Evolutionary conservation across 2,888 invertebrate genomes (phyloP), one percentile per base, ranked within the genome.

Genomic region (Monochamus alternatus): DNA sequence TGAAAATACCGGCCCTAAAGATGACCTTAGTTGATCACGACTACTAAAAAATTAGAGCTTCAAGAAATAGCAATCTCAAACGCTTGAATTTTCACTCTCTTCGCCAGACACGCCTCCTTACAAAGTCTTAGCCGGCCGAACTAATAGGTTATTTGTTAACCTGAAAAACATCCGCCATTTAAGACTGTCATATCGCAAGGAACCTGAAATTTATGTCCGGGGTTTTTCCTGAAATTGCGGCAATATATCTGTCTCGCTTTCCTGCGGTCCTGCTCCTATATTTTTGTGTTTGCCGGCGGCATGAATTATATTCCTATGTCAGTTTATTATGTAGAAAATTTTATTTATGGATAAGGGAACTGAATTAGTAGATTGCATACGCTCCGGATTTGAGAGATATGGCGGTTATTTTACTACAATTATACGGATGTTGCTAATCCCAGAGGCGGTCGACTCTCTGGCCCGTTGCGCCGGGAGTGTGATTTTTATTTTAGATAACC

Each of bases 261-360:
- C 32, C 7, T n/a, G 31, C n/a, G n/a, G n/a, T 52, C 66, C 32
- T 38, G 43, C 52, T 52, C 22, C 31, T 66, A 51, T 66, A 31
- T 38, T 66, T 52, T 66, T 66, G 30, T 31, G 44, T 44, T 52
- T 66, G 55, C 31, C 31, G 32, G 10, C n/a, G 14, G 66, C n/a
- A 55, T 66, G 66, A 66, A 66, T 66, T 66, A 66, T 66, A 32
- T 32, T 66, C 66, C n/a, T 52, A 66, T 52, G 66, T 32, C 66
- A 32, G 66, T 66, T 66, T 66, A 66, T 66, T 66, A 66, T 66
- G 66, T 66, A 52, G 52, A 10, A 31, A 38, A 66, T 52, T 66
- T 47, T 64, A 66, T 66, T 52, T 51, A 66, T 66, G 66, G 7
- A 32, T 14, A 52, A 10, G 32, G 14, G 52, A 66, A 66, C 52